These are phyloP conservation scores for Narcine bancroftii DNA, from an alignment of 2,113 vertebrate genomes.

Conservation along the genomic window DNA sequence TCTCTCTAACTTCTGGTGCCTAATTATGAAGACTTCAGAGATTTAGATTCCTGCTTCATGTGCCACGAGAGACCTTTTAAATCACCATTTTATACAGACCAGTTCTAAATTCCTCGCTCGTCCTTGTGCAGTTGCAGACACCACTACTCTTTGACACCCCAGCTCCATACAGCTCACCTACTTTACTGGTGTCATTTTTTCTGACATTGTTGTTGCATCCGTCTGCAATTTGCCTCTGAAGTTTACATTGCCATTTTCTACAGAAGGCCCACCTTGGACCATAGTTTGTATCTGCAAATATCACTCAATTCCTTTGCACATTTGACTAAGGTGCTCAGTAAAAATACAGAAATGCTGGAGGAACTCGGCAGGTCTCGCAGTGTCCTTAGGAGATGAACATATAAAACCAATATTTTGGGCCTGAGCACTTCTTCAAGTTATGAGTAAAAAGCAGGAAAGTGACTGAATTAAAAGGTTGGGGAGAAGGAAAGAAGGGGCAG, in stretches of 20 bases:
- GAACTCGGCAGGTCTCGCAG: no score
- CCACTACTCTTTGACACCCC: not conserved
- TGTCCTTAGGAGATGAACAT: no score
- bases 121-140: not conserved
- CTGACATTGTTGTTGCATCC: not conserved
- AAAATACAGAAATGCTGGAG: no score
- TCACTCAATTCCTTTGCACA: not conserved
- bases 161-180: not conserved
- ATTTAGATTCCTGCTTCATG: not conserved
- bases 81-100: not conserved
- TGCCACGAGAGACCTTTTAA: not conserved
- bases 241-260: not conserved
- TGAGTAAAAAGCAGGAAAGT: no score
- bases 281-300: not conserved
- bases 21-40: not conserved
- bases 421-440: no score
- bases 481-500: no score
- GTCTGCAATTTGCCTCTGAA: not conserved
- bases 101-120: not conserved
- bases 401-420: no score
- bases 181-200: not conserved
- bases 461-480: no score
- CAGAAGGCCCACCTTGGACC: not conserved
- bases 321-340: not conserved
- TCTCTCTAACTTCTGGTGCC: not conserved